Percentiles rank a stretch among this genome's conserved stretches.
Evolutionary conservation across 2,888 invertebrate genomes (phyloP).

Genomic region (Scaptomyza tumidula): DNA sequence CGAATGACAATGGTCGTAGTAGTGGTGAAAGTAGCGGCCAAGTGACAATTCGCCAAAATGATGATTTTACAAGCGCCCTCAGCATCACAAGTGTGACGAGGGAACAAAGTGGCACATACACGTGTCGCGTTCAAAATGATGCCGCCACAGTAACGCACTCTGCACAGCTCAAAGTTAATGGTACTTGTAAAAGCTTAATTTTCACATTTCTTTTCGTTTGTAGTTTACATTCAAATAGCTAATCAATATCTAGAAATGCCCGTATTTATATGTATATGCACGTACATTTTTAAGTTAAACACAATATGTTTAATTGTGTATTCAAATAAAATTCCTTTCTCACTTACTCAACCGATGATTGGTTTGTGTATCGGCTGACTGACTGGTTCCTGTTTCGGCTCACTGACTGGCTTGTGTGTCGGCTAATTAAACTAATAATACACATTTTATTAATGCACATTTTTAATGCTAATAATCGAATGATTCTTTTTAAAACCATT

Average conservation of each 20-base stretch:
- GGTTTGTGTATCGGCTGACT: not conserved
- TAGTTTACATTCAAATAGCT: not conserved
- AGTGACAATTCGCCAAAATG: slow-evolving; percentile 86
- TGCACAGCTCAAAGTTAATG: slow-evolving; percentile 87
- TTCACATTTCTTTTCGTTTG: slow-evolving; percentile 2
- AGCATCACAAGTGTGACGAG: slow-evolving; percentile 87
- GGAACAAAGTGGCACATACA: slow-evolving; percentile 87
- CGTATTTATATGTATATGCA: not conserved
- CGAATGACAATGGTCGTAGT: slow-evolving; percentile 82
- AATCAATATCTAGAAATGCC: not conserved
- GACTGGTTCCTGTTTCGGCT: not conserved
- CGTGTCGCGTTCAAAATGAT: slow-evolving; percentile 87
- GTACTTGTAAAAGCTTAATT: slow-evolving; percentile 82
- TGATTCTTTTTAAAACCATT: not conserved
- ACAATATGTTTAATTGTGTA: not conserved
- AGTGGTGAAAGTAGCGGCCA: slow-evolving; percentile 84
- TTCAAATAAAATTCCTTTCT: not conserved
- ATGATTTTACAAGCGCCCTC: slow-evolving; percentile 87
- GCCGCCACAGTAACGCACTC: slow-evolving; percentile 87
- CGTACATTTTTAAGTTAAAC: not conserved
- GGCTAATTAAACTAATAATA: too few relatives aligned
- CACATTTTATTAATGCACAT: too few relatives aligned
- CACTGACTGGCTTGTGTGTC: not conserved
- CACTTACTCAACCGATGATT: not conserved
- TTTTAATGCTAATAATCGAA: too few relatives aligned